Evolutionary conservation across 2,888 invertebrate species (phyloP).

Genomic region (Dendrolimus houi): DNA sequence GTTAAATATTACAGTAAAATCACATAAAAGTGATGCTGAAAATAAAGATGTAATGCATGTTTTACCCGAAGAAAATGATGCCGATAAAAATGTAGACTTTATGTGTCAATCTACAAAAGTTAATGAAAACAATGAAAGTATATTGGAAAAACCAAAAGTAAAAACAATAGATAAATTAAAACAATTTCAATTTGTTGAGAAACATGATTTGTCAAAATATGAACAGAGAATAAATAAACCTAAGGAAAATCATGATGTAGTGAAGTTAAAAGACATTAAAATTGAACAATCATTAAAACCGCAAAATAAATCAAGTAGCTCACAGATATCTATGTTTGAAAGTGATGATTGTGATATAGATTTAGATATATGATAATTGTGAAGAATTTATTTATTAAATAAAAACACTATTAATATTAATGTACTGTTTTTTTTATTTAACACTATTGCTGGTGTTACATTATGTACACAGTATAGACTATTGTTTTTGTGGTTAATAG

Average conservation of each 20-base stretch:
- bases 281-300: constrained; percentile 15
- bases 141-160: constrained; percentile 11
- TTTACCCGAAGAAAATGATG: constrained; percentile 4
- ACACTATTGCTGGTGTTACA: too few relatives aligned
- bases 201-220: constrained; percentile 46
- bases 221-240: constrained; percentile 25
- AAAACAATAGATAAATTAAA: constrained; percentile 40
- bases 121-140: constrained; percentile 7
- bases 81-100: constrained; percentile 1
- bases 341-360: constrained; percentile 69
- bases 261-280: constrained; percentile 23
- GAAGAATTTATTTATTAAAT: too few relatives aligned
- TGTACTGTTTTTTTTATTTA: too few relatives aligned
- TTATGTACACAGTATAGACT: too few relatives aligned
- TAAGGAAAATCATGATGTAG: constrained; percentile 12
- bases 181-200: constrained; percentile 47
- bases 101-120: constrained; percentile 7
- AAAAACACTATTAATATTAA: too few relatives aligned
- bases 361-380: constrained; percentile 54
- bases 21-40: constrained; percentile 4
- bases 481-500: too few relatives aligned
- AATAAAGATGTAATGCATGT: constrained; percentile 7
- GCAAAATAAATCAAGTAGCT: constrained; percentile 25
- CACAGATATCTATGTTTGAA: constrained; percentile 70
- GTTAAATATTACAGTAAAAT: constrained; percentile 1